Base-by-base conservation (phyloP, 1,140 invertebrate genomes). In the Euborellia annulipes region DNA sequence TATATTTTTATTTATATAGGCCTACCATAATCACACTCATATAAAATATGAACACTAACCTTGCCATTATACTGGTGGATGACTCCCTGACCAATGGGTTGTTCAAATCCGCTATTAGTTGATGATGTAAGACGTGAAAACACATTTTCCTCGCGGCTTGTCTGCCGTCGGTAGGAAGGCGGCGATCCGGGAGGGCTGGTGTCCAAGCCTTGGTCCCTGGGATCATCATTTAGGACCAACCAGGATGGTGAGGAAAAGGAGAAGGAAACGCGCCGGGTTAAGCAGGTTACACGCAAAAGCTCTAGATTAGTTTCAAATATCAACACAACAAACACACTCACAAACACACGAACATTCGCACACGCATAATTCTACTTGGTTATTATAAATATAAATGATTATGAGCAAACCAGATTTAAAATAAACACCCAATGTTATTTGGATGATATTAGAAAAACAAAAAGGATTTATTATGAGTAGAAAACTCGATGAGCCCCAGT, bases 41-140 rank as follows among this genome's bases (percentile, higher is more conserved):
- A 41, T 18, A 19, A 17, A 22, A 7, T 41, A 41, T 13, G 11
- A 2, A 39, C 43, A 40, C 55, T 53, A 60, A 80, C 77, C 65
- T 78, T 78, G 45, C 72, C 67, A 39, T 71, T 66, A 53, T 74
- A 72, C 41, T 76, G 72, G 34, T 72, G 75, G 53, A 84, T 80
- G 21, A 72, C 65, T 41, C 79, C 79, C 47, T 75, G 72, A 34
- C 67, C 69, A 36, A 65, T 70, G 40, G 72, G 70, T 13, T 73
- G 68, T 42, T 72, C 67, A 16, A 60, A 56, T 3, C 60, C 61
- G 2, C 64, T 56, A 50, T 70, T 71, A 54, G 64, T 73, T 30
- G 73, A 71, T 19, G 79, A 78, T 9, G 79, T 81, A 1, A 91
- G 69, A 36, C 86, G 67, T 41, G 80, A 78, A 64, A 91, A 91